Evolutionary conservation across 2,113 vertebrate genomes (phyloP).

Genomic region (Dunckerocampus dactyliophorus): DNA sequence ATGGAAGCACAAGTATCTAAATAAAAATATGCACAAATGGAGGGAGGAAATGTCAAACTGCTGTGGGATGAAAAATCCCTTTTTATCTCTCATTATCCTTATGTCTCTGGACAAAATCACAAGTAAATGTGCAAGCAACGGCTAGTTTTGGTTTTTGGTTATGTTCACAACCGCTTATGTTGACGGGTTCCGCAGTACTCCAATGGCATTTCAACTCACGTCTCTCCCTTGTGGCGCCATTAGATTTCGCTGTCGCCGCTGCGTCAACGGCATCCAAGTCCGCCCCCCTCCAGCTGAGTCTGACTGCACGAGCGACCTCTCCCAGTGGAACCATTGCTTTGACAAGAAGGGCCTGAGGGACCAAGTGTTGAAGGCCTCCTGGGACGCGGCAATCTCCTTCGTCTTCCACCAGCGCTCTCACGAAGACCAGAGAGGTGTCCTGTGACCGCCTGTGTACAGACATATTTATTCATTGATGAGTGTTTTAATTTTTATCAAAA

Average conservation of each 20-base stretch:
- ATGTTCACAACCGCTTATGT: too few relatives aligned
- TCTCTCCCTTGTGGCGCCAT: too few relatives aligned
- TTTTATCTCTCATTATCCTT: too few relatives aligned
- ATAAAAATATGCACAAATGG: too few relatives aligned
- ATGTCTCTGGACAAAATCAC: too few relatives aligned
- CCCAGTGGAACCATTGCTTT: conserved; percentile 89
- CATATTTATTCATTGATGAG: conserved; percentile 36
- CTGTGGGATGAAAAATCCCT: too few relatives aligned
- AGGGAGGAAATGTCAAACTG: too few relatives aligned
- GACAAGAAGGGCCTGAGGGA: conserved; percentile 87
- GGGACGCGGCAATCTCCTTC: conserved; percentile 88
- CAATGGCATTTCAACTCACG: too few relatives aligned
- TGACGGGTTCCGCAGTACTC: too few relatives aligned
- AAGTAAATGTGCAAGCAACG: too few relatives aligned
- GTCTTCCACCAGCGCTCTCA: conserved; percentile 93
- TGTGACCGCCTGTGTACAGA: conserved; percentile 46
- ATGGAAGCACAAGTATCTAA: too few relatives aligned
- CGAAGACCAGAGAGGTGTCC: conserved; percentile 81
- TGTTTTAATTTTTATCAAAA: conserved; percentile 10
- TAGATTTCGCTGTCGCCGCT: conserved; percentile 89
- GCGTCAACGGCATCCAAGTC: conserved; percentile 84
- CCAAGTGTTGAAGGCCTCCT: conserved; percentile 81
- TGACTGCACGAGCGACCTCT: conserved; percentile 89
- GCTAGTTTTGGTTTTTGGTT: too few relatives aligned
- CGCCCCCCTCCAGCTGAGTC: conserved; percentile 77